Percentiles rank a stretch among this genome's conserved stretches.
phyloP scores from a whole-genome alignment of 2,797 vertebrate species.

The Tangara arthus region DNA sequence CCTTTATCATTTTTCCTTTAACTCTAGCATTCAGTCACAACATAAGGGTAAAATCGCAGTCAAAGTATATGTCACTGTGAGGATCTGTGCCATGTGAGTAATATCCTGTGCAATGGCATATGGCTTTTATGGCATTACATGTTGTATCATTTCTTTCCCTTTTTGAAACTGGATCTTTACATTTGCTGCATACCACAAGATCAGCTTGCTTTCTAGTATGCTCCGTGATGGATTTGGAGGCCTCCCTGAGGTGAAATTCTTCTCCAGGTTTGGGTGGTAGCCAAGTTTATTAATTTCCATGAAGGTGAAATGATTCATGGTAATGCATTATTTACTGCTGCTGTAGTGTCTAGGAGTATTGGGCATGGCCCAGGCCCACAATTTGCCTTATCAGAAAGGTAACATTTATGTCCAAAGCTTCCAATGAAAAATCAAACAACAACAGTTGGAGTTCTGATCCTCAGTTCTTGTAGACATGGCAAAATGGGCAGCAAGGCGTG shows the following conservation, averaged over 20 bases:
- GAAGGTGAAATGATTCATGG: not conserved
- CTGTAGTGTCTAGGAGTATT: not conserved
- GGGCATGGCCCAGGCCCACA: not conserved
- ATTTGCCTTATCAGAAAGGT: not conserved
- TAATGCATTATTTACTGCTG: not conserved
- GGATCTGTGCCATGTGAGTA: not conserved
- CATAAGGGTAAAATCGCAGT: not conserved
- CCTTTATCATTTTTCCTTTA: not conserved
- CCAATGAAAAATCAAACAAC: not conserved
- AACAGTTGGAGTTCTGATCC: not conserved
- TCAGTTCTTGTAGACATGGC: not conserved
- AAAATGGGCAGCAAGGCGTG: not conserved
- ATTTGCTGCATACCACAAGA: not conserved
- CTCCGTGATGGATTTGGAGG: not conserved
- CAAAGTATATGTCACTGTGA: not conserved
- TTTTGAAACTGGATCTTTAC: constrained; percentile 34
- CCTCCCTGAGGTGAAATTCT: not conserved
- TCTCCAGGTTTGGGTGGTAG: not conserved
- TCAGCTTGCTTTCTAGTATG: not conserved
- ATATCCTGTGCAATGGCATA: not conserved
- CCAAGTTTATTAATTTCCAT: not conserved
- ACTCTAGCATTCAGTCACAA: not conserved
- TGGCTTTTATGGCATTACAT: not conserved
- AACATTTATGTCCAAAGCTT: not conserved
- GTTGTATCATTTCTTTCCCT: not conserved